Base-by-base conservation (phyloP, 2,888 invertebrate genomes). In the Spodoptera exigua region DNA sequence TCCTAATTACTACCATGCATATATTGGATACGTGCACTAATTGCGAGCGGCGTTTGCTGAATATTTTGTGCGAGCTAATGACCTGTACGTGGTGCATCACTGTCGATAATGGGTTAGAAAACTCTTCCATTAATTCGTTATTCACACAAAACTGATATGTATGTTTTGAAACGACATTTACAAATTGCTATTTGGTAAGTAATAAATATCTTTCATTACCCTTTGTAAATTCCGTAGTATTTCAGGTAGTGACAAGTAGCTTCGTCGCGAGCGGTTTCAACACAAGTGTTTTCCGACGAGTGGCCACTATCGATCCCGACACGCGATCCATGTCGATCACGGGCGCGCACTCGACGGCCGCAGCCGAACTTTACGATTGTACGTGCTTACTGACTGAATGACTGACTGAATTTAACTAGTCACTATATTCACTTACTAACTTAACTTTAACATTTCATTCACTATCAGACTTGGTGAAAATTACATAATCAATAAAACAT, bases 241-340 rank as follows among this genome's bases (percentile, higher is more conserved):
- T 59, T 45, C 44, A 57, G 35, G 12, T 45, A 34, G 13, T 45
- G 40, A 32, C 36, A 35, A 54, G 47, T 16, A 52, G 49, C 43
- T 72, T 54, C 17, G 27, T 36, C 39, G 48, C 55, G 52, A 61
- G 55, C 57, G 55, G 36, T 53, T 61, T 54, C 54, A 56, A 59
- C 44, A 58, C 37, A 49, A 12, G 21, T 14, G 46, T 61, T 69
- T 70, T 61, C 66, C 17, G 46, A 1, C 68, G 40, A 56, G 57
- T 62, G 62, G 13, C 13, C 21, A 10, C 45, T 18, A 49, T 47
- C 49, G 66, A 74, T 72, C 62, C 57, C 16, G 17, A 36, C 37
- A 35, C 37, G 27, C 68, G 61, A 55, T 59, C 59, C 65, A 73
- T 70, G 49, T 43, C 69, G 52, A 61, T 64, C 39, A 55, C 60